Base-by-base conservation (phyloP, 1,140 invertebrate species). In the Maniola jurtina region DNA sequence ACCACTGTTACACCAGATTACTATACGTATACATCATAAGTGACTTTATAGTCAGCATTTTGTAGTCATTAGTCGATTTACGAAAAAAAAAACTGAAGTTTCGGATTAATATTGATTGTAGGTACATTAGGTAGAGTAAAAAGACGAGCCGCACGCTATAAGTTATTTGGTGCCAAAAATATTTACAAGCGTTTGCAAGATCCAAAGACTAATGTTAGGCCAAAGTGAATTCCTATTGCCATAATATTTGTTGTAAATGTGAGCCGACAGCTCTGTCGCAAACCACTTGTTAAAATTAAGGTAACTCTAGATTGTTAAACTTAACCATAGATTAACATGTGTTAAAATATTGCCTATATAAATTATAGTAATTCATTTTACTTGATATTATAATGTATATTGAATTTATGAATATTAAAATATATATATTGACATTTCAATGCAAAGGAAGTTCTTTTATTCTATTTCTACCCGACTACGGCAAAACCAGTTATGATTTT, bases 401-500 rank as follows among this genome's bases (percentile, higher is more conserved):
- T 90, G 82, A 90, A 90, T 90, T 89, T 90, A 90, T 90, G 88
- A 89, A 90, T 87, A 90, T 90, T 90, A 90, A 88, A 84, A 88
- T 88, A 88, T 90, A 89, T 88, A 89, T 89, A 89, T 89, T 85
- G 82, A 86, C 80, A 86, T 76, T 85, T 88, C 84, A 83, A 83
- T 82, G 82, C 81, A 75, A 74, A 25, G 10, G 52, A 5, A 55
- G 15, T 34, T 55, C 25, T 55, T 55, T 55, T 34, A 34, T 55
- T 55, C 34, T 25, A 45, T 11, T 45, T 3, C 36, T 9, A 6
- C 9, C 9, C 36, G 9, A 36, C 9, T 36, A 9, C 9, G 5
- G 5, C 36, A 36, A 36, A n/a, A n/a, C n/a, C n/a, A n/a, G n/a
- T n/a, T n/a, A n/a, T n/a, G n/a, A n/a, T n/a, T n/a, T n/a, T n/a